These are phyloP conservation scores for Callaeas wilsoni DNA, from an alignment of 2,113 vertebrate genomes.

Conservation along the genomic window DNA sequence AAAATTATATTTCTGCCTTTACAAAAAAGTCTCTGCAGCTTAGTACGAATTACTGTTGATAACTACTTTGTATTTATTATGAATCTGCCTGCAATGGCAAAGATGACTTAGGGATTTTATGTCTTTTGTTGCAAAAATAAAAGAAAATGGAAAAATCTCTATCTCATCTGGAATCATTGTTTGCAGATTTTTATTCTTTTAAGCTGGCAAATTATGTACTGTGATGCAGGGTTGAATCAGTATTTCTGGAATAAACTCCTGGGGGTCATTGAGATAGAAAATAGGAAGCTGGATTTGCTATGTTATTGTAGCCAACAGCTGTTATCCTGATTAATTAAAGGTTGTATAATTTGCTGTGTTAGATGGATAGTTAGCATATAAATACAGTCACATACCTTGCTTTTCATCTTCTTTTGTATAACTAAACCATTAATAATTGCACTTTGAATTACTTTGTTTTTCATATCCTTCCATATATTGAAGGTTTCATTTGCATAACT, in stretches of 20 bases:
- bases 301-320: not conserved
- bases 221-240: not conserved
- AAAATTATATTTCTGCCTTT: not conserved
- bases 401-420: not conserved
- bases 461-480: not conserved
- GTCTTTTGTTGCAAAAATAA: not conserved
- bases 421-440: not conserved
- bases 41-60: not conserved
- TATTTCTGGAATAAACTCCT: not conserved
- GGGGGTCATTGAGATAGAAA: not conserved
- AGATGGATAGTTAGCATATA: not conserved
- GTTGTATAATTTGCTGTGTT: not conserved
- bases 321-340: not conserved
- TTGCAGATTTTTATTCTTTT: not conserved
- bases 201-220: not conserved
- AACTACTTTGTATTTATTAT: not conserved
- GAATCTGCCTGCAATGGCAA: not conserved
- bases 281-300: not conserved
- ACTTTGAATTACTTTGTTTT: not conserved
- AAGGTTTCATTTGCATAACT: not conserved
- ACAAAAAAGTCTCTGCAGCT: not conserved
- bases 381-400: not conserved
- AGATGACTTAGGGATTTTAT: not conserved
- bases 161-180: not conserved
- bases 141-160: not conserved